These are phyloP conservation scores for Chromoteleia sp. DNA, from an alignment of 2,888 invertebrate genomes.

Conservation along the genomic window DNA sequence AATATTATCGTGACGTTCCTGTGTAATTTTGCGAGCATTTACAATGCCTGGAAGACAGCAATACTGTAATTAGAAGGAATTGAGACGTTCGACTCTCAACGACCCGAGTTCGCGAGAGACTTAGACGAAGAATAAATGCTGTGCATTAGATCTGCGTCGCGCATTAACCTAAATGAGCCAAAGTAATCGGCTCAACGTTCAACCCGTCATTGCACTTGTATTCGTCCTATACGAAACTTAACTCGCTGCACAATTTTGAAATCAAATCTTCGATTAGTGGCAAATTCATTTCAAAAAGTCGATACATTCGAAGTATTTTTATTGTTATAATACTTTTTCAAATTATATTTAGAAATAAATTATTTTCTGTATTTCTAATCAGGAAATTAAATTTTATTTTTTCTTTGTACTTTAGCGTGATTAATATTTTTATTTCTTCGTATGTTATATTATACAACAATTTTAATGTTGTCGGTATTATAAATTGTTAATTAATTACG, in stretches of 20 bases:
- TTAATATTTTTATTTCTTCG: too few species aligned
- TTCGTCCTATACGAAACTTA: conserved; percentile 15
- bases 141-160: conserved; percentile 72
- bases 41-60: conserved; percentile 71
- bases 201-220: conserved; percentile 74
- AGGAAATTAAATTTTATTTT: too few species aligned
- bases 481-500: too few species aligned
- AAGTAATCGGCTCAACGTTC: conserved; percentile 66
- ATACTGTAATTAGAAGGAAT: conserved; percentile 80
- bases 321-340: too few species aligned
- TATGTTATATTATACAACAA: too few species aligned
- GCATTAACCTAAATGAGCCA: conserved; percentile 81
- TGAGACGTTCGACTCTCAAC: conserved; percentile 76
- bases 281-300: not conserved
- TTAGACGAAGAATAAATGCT: conserved; percentile 78
- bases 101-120: conserved; percentile 61
- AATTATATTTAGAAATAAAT: too few species aligned
- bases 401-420: too few species aligned
- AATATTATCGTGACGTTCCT: conserved; percentile 47
- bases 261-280: conserved; percentile 16
- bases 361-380: too few species aligned
- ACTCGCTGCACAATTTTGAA: conserved; percentile 9
- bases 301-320: too few species aligned
- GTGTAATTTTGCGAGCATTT: conserved; percentile 77
- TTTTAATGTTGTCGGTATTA: too few species aligned